These are phyloP conservation scores for Ptycholaimellus sp. DNA, from an alignment of 2,888 invertebrate genomes.

Conservation along the genomic window DNA sequence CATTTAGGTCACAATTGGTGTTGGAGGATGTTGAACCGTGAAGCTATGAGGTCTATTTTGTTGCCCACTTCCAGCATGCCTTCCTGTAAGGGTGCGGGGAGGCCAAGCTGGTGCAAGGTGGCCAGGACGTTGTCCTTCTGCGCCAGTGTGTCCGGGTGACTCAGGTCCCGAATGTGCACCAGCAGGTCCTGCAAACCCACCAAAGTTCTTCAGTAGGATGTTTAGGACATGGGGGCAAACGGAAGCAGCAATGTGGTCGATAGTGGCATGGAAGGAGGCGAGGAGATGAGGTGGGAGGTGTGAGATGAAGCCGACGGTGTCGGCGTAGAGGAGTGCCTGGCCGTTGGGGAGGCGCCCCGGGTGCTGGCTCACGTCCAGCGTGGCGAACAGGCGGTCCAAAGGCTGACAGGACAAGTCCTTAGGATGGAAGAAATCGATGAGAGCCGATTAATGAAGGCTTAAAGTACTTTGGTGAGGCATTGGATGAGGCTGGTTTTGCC, in stretches of 20 bases:
- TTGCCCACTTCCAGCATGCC: conserved; percentile 47
- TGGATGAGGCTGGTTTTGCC: conserved; percentile 19
- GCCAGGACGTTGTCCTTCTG: conserved; percentile 45
- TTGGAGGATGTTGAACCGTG: too few species aligned
- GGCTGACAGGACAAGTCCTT: conserved; percentile 31
- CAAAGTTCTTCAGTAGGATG: background rate
- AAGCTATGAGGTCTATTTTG: too few species aligned
- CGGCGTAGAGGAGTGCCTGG: conserved; percentile 44
- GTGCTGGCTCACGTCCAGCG: conserved; percentile 57
- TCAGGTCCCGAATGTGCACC: conserved; percentile 50
- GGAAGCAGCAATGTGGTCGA: conserved; percentile 40
- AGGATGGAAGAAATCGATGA: background rate
- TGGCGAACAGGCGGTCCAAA: conserved; percentile 53
- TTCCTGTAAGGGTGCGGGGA: conserved; percentile 33
- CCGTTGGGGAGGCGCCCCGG: conserved; percentile 40
- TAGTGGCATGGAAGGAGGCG: conserved; percentile 52
- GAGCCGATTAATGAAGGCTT: background rate
- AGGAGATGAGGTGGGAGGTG: conserved; percentile 52
- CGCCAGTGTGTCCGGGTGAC: conserved; percentile 44
- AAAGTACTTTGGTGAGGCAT: too few species aligned
- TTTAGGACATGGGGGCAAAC: background rate
- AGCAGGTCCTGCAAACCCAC: conserved; percentile 42
- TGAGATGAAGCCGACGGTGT: conserved; percentile 65
- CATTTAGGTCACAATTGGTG: too few species aligned
- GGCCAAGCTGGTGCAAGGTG: conserved; percentile 41